Base-by-base conservation (phyloP, 2,888 invertebrate species). In the Cryptophagus acutangulus region DNA sequence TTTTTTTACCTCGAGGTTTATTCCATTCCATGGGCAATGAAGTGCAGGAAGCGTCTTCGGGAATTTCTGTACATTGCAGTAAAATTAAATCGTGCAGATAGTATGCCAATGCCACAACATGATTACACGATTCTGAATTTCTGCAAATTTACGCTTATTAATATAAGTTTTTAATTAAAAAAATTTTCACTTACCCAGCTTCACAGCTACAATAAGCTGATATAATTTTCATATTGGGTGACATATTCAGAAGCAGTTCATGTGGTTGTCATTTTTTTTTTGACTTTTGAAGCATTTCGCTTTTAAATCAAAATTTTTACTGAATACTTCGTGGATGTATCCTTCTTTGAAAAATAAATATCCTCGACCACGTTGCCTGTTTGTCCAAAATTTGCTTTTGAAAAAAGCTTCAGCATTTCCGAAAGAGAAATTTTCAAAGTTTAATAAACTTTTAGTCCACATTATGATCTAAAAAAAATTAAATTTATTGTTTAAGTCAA, bases 101-200 rank as follows among this genome's bases (percentile, higher is more conserved):
- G 24, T 20, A n/a, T n/a, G n/a, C 24, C 24, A 20, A n/a, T 20
- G 6, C 24, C n/a, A 20, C n/a, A 20, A 20, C 6, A n/a, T 20
- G 24, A 20, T 20, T 20, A n/a, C 24, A 20, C n/a, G 24, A 20
- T n/a, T 20, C 24, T 20, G 24, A 20, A n/a, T 6, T 20, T n/a
- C 24, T 20, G n/a, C 6, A 20, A 20, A 20, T 6, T 20, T n/a
- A 20, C 6, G 24, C n/a, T n/a, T n/a, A n/a, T n/a, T n/a, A n/a
- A n/a, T n/a, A n/a, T 20, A 20, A 8, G 24, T 8, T 20, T 20
- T 20, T 8, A 20, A 20, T 20, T n/a, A 20, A 20, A 6, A n/a
- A n/a, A n/a, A 8, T 20, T 20, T n/a, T 6, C 33, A 36, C 25
- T 33, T 33, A 33, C 33, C 33, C 33, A 33, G 17, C 33, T 13